Base-by-base conservation (phyloP, 64 coral and sea anemone genomes). In the Porites australiensis region DNA sequence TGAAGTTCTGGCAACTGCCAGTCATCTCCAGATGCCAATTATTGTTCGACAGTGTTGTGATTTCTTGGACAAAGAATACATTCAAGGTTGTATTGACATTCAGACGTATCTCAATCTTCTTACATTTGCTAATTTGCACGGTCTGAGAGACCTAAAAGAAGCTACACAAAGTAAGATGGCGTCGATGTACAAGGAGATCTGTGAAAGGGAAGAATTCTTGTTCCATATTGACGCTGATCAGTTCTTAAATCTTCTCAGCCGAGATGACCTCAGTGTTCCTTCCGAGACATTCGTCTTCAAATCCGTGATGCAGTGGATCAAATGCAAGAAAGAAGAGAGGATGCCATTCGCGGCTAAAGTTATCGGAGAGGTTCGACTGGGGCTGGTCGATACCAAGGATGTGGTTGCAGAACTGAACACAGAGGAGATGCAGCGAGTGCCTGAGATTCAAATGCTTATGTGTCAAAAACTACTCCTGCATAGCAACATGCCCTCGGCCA, bases 331-430 rank as follows among this genome's bases (percentile, higher is more conserved):
- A 18, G 79, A 82, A 64, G 79, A 82, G 59, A 82, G 79, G 15
- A 65, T 82, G 79, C 37, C 15, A 44, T 59, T 82, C 2, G 79
- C 60, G 11, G 79, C 43, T 12, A 47, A 82, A 65, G 43, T 82
- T 82, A 64, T 82, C 59, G 79, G 79, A 65, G 27, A 58, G 16
- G 79, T 82, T 64, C 79, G 79, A 64, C 59, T 82, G 58, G 79
- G 79, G 58, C 59, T 37, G 27, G 27, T 37, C 27, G 27, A 37
- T 1, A 37, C 27, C 27, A 37, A 37, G 27, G 27, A 37, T 37
- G 27, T 37, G 27, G 27, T 37, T 37, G 27, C 27, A 37, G 27
- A 37, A 37, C 27, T 37, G 27, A 37, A 37, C 27, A 37, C 27
- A 37, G 27, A 37, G 27, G 27, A 37, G 27, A 37, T 37, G 27